Conservation (phyloP, 2,888 invertebrate species). For the Lobophora halterata region DNA sequence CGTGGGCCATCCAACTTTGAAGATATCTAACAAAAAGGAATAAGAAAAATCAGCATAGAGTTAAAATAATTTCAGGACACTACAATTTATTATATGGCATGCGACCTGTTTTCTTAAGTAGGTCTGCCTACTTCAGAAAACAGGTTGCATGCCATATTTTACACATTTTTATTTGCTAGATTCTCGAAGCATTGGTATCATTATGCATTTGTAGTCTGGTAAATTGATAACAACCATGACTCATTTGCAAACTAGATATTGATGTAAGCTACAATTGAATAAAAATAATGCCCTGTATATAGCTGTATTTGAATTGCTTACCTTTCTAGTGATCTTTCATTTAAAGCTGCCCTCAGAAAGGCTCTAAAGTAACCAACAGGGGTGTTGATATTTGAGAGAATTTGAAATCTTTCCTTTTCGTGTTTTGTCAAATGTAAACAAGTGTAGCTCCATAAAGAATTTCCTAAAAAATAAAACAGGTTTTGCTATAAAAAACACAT, state of each 20-base stretch:
- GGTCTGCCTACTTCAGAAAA: no score
- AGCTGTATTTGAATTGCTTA: no score
- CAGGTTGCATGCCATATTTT: no score
- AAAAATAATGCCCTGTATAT: no score
- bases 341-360: constrained; percentile 93
- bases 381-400: constrained; percentile 74
- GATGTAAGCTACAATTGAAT: no score
- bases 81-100: neutral
- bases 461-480: no score
- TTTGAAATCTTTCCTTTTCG: constrained; percentile 91
- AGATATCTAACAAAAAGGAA: constrained; percentile 79
- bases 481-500: no score
- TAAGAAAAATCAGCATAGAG: neutral
- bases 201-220: neutral
- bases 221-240: no score
- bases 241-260: no score
- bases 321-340: constrained; percentile 94
- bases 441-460: constrained; percentile 89
- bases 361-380: constrained; percentile 91
- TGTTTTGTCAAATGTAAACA: constrained; percentile 91
- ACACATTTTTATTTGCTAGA: no score
- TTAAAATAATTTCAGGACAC: neutral
- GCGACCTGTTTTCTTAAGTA: no score
- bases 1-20: constrained; percentile 86
- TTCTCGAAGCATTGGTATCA: no score